Evolutionary conservation across 2,888 invertebrate genomes (phyloP), one percentile per base, ranked within the genome.

Genomic region (Atethmia centrago): DNA sequence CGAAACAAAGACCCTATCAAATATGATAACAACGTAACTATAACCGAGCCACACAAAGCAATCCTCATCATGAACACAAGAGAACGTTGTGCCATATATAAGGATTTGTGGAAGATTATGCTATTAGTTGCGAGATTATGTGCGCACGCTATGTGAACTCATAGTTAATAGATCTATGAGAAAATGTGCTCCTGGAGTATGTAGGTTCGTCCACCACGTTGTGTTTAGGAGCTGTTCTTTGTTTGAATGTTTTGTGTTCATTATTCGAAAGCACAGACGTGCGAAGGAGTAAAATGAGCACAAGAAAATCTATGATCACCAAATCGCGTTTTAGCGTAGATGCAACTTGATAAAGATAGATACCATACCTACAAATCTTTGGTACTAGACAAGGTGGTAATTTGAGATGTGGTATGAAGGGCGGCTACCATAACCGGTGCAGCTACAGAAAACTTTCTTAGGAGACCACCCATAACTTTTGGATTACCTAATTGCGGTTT

Each of bases 41-140:
- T 40, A 78, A 49, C 12, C 0, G 21, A 68, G 9, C 58, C 49
- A 56, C 42, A 71, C 74, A 66, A 66, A 80, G 61, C 65, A 71
- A 67, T 69, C 68, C 61, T 59, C 64, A 47, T 58, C 49, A 76
- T 77, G 49, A 79, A 65, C 80, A 82, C 62, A 70, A 72, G 79
- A 69, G 62, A 82, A 83, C 68, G 83, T 83, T 79, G 80, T 55
- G 83, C 80, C 81, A 79, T 79, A 42, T 67, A 36, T 79, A 83
- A 68, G 83, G 80, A 81, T 82, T 77, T 82, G 70, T 59, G 55
- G 66, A 82, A 81, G 45, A 79, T 73, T 83, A 83, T 83, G 80
- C 69, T 82, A 80, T 83, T 82, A 83, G 84, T 71, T 83, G 74
- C 80, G 74, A 83, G 71, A 82, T 83, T 79, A 74, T 59, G 61